Evolutionary conservation across 2,888 invertebrate species (phyloP).

Genomic region (Nomada ferruginata): DNA sequence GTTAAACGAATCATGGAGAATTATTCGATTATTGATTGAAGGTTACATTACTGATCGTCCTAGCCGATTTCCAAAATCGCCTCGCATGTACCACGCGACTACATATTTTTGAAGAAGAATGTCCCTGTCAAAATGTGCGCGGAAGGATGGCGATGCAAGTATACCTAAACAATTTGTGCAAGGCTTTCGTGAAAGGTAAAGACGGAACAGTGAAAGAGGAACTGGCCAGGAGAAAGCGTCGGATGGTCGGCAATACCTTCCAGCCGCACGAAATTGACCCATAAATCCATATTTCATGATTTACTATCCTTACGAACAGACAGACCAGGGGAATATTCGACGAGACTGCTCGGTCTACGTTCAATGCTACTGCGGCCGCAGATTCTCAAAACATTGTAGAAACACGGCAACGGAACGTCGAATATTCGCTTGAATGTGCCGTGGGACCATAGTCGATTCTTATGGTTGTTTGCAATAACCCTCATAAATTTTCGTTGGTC

Average conservation of each 20-base stretch:
- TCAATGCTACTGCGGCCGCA: constrained; percentile 74
- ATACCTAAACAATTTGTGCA: constrained; percentile 17
- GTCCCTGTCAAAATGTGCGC: neutral
- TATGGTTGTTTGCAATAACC: constrained; percentile 5
- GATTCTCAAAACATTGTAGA: constrained; percentile 74
- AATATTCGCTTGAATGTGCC: constrained; percentile 25
- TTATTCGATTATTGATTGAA: no score
- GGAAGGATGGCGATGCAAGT: neutral
- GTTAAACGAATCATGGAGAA: no score
- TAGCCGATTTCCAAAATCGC: neutral
- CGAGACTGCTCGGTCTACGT: constrained; percentile 51
- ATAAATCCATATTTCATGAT: constrained; percentile 77
- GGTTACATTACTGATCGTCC: no score
- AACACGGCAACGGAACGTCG: constrained; percentile 24
- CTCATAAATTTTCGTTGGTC: constrained; percentile 35
- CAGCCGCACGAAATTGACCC: constrained; percentile 70
- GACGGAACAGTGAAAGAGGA: constrained; percentile 33
- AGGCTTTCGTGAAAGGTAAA: constrained; percentile 23
- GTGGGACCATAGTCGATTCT: constrained; percentile 23
- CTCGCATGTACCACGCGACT: no score
- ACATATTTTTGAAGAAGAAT: neutral
- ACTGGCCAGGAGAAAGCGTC: constrained; percentile 66
- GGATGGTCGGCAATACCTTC: constrained; percentile 30
- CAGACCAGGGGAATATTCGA: constrained; percentile 16
- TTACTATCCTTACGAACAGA: constrained; percentile 60